These are phyloP conservation scores for Clitarchus hookeri DNA, from an alignment of 2,888 invertebrate species.

Conservation along the genomic window DNA sequence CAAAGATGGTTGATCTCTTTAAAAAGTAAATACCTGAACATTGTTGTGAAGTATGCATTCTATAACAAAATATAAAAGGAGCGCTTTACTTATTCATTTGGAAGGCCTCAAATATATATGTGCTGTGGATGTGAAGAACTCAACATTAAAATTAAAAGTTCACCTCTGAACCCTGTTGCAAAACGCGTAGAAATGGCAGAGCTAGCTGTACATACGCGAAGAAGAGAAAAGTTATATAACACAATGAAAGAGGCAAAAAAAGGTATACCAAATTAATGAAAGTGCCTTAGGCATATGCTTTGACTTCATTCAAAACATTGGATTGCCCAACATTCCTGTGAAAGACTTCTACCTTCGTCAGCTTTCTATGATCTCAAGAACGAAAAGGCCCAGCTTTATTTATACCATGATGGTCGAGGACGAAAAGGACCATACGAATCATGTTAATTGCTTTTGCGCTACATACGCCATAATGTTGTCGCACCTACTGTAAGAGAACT, in stretches of 20 bases:
- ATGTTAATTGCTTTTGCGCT: background rate
- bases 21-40: background rate
- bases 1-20: background rate
- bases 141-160: conserved; percentile 17
- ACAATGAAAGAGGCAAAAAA: background rate
- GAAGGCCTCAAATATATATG: conserved; percentile 12
- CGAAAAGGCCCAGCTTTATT: background rate
- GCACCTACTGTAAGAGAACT: background rate
- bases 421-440: background rate
- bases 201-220: background rate
- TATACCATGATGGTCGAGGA: background rate
- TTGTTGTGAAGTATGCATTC: background rate
- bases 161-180: conserved; percentile 4
- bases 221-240: background rate
- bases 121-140: background rate
- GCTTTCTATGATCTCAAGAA: background rate
- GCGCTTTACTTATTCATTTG: background rate
- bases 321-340: background rate
- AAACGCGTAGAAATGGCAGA: conserved; percentile 11
- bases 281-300: background rate
- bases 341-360: background rate
- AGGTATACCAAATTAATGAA: background rate
- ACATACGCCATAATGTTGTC: background rate
- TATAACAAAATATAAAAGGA: conserved; percentile 9
- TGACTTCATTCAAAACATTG: background rate